Percentiles rank a stretch among this genome's conserved stretches.
Conservation (phyloP, 2,888 invertebrate genomes). For the Thereva unica region DNA sequence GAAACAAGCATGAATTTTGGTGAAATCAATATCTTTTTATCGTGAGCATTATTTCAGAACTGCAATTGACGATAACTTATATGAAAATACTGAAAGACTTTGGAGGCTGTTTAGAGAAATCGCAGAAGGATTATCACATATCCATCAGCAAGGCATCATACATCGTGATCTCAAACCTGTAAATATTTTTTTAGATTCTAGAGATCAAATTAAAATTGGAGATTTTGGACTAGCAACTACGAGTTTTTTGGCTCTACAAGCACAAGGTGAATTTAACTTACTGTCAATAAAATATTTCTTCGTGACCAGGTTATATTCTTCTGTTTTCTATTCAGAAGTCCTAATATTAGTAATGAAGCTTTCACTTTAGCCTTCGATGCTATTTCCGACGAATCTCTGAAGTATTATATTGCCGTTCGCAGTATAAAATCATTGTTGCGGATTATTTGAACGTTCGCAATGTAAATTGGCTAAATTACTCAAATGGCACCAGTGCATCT, state of each 20-base stretch:
- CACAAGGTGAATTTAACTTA: slow-evolving; percentile 45
- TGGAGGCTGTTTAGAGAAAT: slow-evolving; percentile 96
- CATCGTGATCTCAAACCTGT: slow-evolving; percentile 34
- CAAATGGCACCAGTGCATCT: too few species aligned
- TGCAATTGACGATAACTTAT: slow-evolving; percentile 83
- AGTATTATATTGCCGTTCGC: too few species aligned
- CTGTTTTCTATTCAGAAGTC: too few species aligned
- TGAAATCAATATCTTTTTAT: slow-evolving; percentile 9
- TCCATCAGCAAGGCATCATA: slow-evolving; percentile 53
- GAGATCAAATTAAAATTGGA: slow-evolving; percentile 94
- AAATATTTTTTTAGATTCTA: slow-evolving; percentile 85
- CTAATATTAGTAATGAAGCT: too few species aligned
- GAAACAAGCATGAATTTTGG: slow-evolving; percentile 46
- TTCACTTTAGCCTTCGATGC: too few species aligned
- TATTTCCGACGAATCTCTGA: too few species aligned
- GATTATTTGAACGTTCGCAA: too few species aligned
- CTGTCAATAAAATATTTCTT: too few species aligned
- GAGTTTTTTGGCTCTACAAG: slow-evolving; percentile 61
- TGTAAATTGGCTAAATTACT: too few species aligned
- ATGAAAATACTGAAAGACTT: slow-evolving; percentile 75
- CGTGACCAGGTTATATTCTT: too few species aligned
- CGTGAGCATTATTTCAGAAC: slow-evolving; percentile 59
- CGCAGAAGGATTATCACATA: slow-evolving; percentile 84
- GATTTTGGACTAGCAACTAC: slow-evolving; percentile 96
- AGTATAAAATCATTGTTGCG: too few species aligned